These are phyloP conservation scores for Anoplopoma fimbria DNA, from an alignment of 2,113 vertebrate genomes.

Conservation along the genomic window DNA sequence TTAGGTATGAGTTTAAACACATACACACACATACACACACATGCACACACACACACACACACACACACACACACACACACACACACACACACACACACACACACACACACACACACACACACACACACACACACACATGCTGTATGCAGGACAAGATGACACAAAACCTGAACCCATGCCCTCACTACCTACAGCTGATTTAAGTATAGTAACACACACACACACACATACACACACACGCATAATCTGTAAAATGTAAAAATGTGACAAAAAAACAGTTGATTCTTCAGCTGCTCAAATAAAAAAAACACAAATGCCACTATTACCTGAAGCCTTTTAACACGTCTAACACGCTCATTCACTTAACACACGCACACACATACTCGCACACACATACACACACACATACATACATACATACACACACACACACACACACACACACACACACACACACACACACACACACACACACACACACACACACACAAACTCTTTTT, in stretches of 20 bases:
- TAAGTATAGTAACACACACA: slow-evolving; percentile 37
- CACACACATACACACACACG: slow-evolving; percentile 21
- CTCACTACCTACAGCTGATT: slow-evolving; percentile 55
- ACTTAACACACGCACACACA: slow-evolving; percentile 30
- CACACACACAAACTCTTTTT: slow-evolving; percentile 27
- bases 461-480: slow-evolving; percentile 21
- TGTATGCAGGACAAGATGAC: slow-evolving; percentile 62
- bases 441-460: slow-evolving; percentile 18
- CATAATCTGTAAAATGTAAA: slow-evolving; percentile 54
- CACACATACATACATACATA: slow-evolving; percentile 19
- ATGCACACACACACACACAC: slow-evolving; percentile 34
- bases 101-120: slow-evolving; percentile 34
- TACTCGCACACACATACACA: slow-evolving; percentile 12
- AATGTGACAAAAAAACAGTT: slow-evolving; percentile 71
- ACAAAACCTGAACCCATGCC: slow-evolving; percentile 43
- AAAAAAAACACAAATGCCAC: slow-evolving; percentile 59
- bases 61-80: slow-evolving; percentile 36
- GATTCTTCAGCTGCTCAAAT: slow-evolving; percentile 50
- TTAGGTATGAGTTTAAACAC: slow-evolving; percentile 76
- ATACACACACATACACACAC: too few species aligned
- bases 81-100: slow-evolving; percentile 48
- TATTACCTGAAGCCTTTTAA: slow-evolving; percentile 72
- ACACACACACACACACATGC: slow-evolving; percentile 49
- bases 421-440: slow-evolving; percentile 29
- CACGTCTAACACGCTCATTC: slow-evolving; percentile 28